These are phyloP conservation scores for Heloderma charlesbogerti DNA, from an alignment of 2,113 vertebrate species.

Conservation along the genomic window DNA sequence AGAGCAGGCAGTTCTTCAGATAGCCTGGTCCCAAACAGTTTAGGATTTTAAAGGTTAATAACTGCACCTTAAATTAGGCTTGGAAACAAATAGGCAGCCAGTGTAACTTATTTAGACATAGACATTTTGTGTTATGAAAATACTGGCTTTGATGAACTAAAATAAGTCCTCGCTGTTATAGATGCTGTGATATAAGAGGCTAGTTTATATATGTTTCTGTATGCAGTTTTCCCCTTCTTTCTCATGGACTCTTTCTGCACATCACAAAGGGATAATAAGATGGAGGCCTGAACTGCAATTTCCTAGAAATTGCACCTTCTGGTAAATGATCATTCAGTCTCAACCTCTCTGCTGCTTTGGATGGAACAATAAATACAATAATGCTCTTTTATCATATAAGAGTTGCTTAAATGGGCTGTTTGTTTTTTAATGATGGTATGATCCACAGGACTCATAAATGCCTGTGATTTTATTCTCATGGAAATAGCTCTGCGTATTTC, in stretches of 20 bases:
- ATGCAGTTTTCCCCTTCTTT: not conserved
- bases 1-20: no score
- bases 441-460: constrained; percentile 62
- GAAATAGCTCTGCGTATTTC: constrained; percentile 63
- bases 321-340: constrained; percentile 50
- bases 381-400: constrained; percentile 61
- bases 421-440: constrained; percentile 66
- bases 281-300: constrained; percentile 60
- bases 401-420: constrained; percentile 64
- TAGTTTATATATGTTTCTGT: not conserved
- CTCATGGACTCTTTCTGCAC: not conserved
- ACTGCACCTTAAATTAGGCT: not conserved
- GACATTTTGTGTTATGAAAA: not conserved
- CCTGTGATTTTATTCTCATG: constrained; percentile 67
- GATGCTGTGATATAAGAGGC: not conserved
- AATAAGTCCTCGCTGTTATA: not conserved
- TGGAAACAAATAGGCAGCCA: not conserved
- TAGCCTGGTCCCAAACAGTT: not conserved
- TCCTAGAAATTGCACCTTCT: constrained; percentile 66
- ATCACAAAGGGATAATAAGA: constrained; percentile 55
- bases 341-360: constrained; percentile 54
- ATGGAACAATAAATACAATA: constrained; percentile 57
- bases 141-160: not conserved
- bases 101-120: not conserved
- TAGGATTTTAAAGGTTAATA: not conserved